These are phyloP conservation scores for Corythornis cristatus DNA, from an alignment of 2,113 vertebrate species.

Conservation along the genomic window DNA sequence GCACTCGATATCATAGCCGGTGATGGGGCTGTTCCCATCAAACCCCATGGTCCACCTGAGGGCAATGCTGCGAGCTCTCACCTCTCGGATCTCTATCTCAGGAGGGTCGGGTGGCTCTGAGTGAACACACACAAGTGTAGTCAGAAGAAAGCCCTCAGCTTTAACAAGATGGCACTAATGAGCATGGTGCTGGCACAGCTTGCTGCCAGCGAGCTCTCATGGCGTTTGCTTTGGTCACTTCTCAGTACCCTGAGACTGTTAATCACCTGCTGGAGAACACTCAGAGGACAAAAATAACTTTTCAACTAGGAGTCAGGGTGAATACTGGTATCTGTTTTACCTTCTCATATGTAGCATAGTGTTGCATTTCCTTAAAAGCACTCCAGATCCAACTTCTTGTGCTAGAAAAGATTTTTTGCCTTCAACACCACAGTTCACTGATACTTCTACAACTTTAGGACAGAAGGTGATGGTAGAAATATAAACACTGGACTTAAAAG, in stretches of 20 bases:
- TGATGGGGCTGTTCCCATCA: constrained; percentile 98
- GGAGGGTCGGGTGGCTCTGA: constrained; percentile 95
- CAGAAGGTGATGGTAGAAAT: neutral
- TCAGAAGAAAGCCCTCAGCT: neutral
- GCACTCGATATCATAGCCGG: constrained; percentile 98
- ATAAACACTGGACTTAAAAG: neutral
- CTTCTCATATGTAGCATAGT: neutral
- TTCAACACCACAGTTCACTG: rapidly evolving
- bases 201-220: neutral
- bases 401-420: neutral
- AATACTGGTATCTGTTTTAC: neutral
- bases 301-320: neutral
- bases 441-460: neutral
- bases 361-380: neutral
- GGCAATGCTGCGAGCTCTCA: constrained; percentile 94
- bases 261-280: neutral
- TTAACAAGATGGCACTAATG: rapidly evolving
- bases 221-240: neutral
- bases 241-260: neutral
- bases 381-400: neutral
- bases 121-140: neutral
- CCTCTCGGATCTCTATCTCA: constrained; percentile 95
- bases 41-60: constrained; percentile 99
- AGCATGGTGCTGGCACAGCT: neutral
- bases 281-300: neutral